Base-by-base conservation (phyloP, 2,113 vertebrate species). In the Casuarius casuarius region DNA sequence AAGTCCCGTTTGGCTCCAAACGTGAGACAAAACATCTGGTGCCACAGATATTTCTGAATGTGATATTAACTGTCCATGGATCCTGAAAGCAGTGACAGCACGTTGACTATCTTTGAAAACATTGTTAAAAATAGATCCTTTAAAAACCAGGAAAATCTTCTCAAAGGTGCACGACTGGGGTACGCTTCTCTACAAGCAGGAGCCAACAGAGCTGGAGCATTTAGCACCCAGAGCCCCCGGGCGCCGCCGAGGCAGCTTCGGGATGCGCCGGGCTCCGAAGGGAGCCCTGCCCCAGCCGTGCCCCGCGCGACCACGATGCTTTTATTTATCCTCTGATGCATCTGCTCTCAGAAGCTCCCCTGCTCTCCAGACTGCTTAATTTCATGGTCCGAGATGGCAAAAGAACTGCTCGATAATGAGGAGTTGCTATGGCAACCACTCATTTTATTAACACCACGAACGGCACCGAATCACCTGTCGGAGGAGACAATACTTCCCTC, bases 351-450 rank as follows among this genome's bases (percentile, higher is more conserved):
- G 23, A 73, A 74, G 42, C 22, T 17, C 29, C 44, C n/a, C n/a
- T 33, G 7, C 31, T 29, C 38, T 73, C 38, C 11, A 8, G 80
- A 59, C 68, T 62, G 56, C 67, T 90, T 95, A 96, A 97, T 98
- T 96, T 98, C 97, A 97, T 28, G 31, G 51, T 70, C 42, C 68
- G 58, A 44, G 38, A 81, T 46, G 35, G 65, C 31, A 80, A 76
- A 84, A 87, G 92, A 90, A 97, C 94, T 90, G 95, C 94, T 95
- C 97, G 86, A 84, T 98, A 98, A 98, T 98, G 98, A 98, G 92
- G 90, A 61, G 98, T 98, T 98, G 95, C 98, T 94, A 98, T 98
- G 97, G 97, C 97, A 98, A 98, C 97, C 48, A 86, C 42, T 29
- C n/a, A 38, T 87, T 81, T 44, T 97, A 96, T 89, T 92, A 91